phyloP scores from a whole-genome alignment of 2,797 vertebrate species.

The Cossypha dichroa region DNA sequence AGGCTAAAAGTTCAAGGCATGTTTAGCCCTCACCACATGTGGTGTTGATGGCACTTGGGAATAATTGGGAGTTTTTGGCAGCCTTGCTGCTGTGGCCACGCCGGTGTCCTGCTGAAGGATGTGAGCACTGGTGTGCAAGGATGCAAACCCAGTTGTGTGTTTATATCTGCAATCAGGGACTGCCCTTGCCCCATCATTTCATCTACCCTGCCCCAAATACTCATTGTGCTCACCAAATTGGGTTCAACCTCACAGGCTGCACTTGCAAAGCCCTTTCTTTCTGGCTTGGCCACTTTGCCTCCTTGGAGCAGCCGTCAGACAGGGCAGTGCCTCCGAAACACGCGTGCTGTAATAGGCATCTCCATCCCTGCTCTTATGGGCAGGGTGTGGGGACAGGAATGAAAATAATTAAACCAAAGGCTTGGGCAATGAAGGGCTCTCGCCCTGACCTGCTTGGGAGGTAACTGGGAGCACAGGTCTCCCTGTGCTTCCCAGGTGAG shows the following conservation, averaged over 20 bases:
- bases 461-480: slow-evolving; percentile 43
- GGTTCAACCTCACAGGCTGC: not conserved
- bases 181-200: not conserved
- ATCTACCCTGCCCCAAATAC: not conserved
- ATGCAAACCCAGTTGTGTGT: not conserved
- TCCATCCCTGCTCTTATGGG: slow-evolving; percentile 15
- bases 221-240: not conserved
- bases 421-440: slow-evolving; percentile 24
- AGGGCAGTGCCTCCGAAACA: not conserved
- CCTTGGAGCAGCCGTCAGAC: not conserved
- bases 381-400: slow-evolving; percentile 59
- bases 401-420: slow-evolving; percentile 36
- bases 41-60: not conserved
- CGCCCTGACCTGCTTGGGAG: slow-evolving; percentile 41
- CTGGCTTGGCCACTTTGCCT: not conserved
- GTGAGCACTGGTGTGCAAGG: accelerated
- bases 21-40: not conserved
- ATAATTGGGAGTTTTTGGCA: not conserved
- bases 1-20: not conserved
- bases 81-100: not conserved
- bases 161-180: not conserved
- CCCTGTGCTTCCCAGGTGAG: not conserved
- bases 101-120: not conserved
- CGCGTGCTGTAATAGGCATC: not conserved
- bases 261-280: not conserved